Percentiles rank a stretch among this genome's conserved stretches.
Evolutionary conservation across 2,113 vertebrate genomes (phyloP).

Genomic region (Ancistrus triradiatus): DNA sequence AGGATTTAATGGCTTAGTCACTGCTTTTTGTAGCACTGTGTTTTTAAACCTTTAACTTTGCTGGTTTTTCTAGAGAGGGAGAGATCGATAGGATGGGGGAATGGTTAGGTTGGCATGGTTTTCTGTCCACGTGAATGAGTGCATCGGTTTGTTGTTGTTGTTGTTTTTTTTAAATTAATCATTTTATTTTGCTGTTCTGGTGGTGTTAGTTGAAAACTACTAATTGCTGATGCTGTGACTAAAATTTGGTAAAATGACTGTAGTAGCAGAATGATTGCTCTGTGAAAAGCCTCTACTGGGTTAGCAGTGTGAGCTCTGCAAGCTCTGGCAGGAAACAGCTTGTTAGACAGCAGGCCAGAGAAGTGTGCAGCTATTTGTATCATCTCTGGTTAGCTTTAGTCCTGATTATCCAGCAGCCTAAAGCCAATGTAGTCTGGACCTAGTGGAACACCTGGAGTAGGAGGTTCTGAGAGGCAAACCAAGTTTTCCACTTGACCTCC

Average conservation of each 20-base stretch:
- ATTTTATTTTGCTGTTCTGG: neutral
- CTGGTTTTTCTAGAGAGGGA: neutral
- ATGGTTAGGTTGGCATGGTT: neutral
- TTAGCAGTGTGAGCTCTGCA: no score
- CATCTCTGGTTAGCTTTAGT: no score
- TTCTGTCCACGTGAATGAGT: neutral
- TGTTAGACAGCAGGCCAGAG: no score
- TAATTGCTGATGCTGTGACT: neutral
- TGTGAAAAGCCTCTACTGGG: neutral
- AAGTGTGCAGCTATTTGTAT: no score
- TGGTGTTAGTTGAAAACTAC: slow-evolving; percentile 4
- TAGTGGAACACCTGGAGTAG: no score
- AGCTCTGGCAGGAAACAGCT: no score
- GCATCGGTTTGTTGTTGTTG: no score
- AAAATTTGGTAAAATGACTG: neutral
- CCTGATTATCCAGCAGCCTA: no score
- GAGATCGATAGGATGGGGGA: no score
- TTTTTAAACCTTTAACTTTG: slow-evolving; percentile 5
- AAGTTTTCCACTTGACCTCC: no score
- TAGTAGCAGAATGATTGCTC: neutral
- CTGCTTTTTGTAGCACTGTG: slow-evolving; percentile 1
- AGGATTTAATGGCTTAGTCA: slow-evolving; percentile 7
- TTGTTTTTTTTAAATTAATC: slow-evolving; percentile 8
- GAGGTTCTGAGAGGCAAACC: no score
- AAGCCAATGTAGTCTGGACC: no score